Evolutionary conservation across 2,888 invertebrate genomes (phyloP), one percentile per base, ranked within the genome.

Genomic region (Phorcus lineatus): DNA sequence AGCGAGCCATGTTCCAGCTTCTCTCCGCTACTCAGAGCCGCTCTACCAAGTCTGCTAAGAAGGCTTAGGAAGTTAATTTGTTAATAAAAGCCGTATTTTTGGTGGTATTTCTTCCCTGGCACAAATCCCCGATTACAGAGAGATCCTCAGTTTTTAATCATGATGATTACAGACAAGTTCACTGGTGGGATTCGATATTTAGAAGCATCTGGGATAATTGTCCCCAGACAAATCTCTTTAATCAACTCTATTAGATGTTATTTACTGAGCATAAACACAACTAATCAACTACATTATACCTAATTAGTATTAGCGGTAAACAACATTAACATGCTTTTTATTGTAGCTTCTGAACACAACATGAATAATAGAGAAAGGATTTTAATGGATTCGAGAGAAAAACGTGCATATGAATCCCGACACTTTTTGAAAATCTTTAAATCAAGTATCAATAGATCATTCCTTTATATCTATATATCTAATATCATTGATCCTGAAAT

Each of bases 61-160:
- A 31, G 70, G 70, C 28, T 70, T 70, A 70, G n/a, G 16, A 70
- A 70, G 70, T 19, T 70, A 70, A 70, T 70, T 70, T 70, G 70
- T 70, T 70, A 40, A 70, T 70, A 70, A 70, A 70, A 70, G 70
- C 70, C 31, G 31, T n/a, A 31, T 28, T 70, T 70, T 70, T 36
- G 36, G 36, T 36, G 24, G 31, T 36, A 36, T 31, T 31, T 70
- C 31, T 70, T 70, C 70, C 31, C 36, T 70, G 31, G 40, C 9
- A 70, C 17, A 36, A 70, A 70, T 70, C 70, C 70, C 70, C 31
- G 70, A 70, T 70, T 70, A 70, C n/a, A 19, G 28, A 13, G 19
- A 28, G 70, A 70, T 70, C 70, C 70, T 47, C 2, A 40, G 40
- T 70, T 70, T 70, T 70, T 70, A 70, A 70, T 70, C 70, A 70